Conservation (phyloP, 1,140 invertebrate species). For the Thalassaphorura encarpata region DNA sequence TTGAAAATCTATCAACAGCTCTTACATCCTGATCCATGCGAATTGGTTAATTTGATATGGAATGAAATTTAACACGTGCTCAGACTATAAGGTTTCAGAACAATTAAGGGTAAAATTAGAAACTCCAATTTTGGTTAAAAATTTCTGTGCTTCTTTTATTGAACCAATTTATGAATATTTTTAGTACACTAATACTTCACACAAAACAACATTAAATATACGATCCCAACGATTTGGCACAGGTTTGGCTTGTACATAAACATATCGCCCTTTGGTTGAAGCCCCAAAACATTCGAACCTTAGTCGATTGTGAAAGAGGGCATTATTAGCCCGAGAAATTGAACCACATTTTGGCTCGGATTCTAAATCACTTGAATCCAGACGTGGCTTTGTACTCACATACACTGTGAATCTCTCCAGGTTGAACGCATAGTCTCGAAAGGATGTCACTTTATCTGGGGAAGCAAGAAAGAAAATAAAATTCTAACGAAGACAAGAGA, state of each 20-base stretch:
- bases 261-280: slow-evolving; percentile 43
- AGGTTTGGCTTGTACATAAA: slow-evolving; percentile 47
- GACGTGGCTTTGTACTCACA: slow-evolving; percentile 41
- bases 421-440: slow-evolving; percentile 44
- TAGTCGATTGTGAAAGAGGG: slow-evolving; percentile 42
- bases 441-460: slow-evolving; percentile 39
- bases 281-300: slow-evolving; percentile 42
- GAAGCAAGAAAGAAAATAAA: neutral
- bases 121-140: no score
- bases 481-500: neutral
- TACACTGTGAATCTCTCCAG: slow-evolving; percentile 46
- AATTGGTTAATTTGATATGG: no score
- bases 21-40: no score
- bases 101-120: no score
- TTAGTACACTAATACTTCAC: slow-evolving; percentile 47
- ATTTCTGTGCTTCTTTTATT: no score
- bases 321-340: slow-evolving; percentile 44
- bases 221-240: slow-evolving; percentile 43
- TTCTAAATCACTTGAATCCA: slow-evolving; percentile 34
- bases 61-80: no score
- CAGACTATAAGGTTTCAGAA: no score
- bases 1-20: no score
- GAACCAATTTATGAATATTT: neutral
- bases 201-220: slow-evolving; percentile 46
- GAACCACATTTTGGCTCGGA: slow-evolving; percentile 42